Base-by-base conservation (phyloP, 2,888 invertebrate genomes). In the Dynastes maya region DNA sequence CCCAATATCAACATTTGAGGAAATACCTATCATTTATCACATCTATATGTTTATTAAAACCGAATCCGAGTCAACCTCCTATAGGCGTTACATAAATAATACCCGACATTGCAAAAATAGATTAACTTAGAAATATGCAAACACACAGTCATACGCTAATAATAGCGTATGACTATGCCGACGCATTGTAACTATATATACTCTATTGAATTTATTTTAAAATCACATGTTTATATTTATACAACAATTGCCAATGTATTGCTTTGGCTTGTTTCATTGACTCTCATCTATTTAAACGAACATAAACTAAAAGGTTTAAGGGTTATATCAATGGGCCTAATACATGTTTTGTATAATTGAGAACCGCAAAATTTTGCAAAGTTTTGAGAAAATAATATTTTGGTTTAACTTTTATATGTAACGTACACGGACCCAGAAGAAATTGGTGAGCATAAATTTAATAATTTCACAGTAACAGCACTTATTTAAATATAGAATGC, bases 41-140 rank as follows among this genome's bases (percentile, higher is more conserved):
- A 45, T 45, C 11, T 63, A 2, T 32, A 32, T 29, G 27, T 63
- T 9, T 13, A n/a, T 32, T 63, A 13, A 32, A 63, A 32, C 32
- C 32, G 32, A 5, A 13, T 29, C 63, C 11, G 2, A 11, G 29
- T 63, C 29, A 22, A 13, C 9, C 6, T 16, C 1, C 9, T 16
- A 67, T 32, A 49, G 16, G 5, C 49, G 45, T 45, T 45, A 32
- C 45, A 49, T 67, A 67, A 67, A 67, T 67, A 67, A 67, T 49
- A 27, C 11, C 11, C 67, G 49, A 67, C 22, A 49, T 1, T 49
- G 22, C 49, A 22, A 67, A 49, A 67, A 67, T 67, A 67, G 67
- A 67, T 67, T 67, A 49, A 49, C 67, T 45, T 49, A 49, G 67
- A 67, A 67, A 49, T 67, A 45, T 45, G 45, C 27, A 22, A 49